Evolutionary conservation across 2,888 invertebrate species (phyloP).

Genomic region (Altica lythri): DNA sequence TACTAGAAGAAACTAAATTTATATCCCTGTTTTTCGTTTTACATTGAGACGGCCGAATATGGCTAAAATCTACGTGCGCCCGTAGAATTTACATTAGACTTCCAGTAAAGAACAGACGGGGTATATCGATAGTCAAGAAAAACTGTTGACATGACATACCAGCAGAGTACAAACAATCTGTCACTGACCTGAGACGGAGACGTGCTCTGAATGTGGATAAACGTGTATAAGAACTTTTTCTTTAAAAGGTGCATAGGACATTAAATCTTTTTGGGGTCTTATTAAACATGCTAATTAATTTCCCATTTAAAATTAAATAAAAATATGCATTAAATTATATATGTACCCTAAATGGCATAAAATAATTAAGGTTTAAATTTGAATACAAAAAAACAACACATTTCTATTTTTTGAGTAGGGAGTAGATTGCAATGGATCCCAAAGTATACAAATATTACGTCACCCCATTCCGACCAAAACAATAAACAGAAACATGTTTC

Average conservation of each 20-base stretch:
- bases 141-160: conserved; percentile 48
- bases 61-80: conserved; percentile 39
- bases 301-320: too few relatives aligned
- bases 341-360: too few relatives aligned
- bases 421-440: too few relatives aligned
- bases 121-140: conserved; percentile 39
- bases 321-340: too few relatives aligned
- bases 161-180: conserved; percentile 51
- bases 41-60: conserved; percentile 35
- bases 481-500: too few relatives aligned
- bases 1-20: conserved; percentile 29
- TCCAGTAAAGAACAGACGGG: conserved; percentile 40
- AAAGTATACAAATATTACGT: too few relatives aligned
- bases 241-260: conserved; percentile 5
- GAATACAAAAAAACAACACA: too few relatives aligned
- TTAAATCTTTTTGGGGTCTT: conserved; percentile 16
- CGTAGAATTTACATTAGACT: conserved; percentile 44
- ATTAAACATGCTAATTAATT: conserved; percentile 3
- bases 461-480: too few relatives aligned
- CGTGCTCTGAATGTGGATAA: conserved; percentile 45
- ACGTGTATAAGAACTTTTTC: conserved; percentile 12
- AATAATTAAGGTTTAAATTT: too few relatives aligned
- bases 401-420: too few relatives aligned
- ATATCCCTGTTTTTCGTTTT: conserved; percentile 29
- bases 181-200: conserved; percentile 51